Percentiles rank a stretch among this genome's conserved stretches.
Conservation (phyloP, 2,113 vertebrate species). For the Pseudopodoces humilis region DNA sequence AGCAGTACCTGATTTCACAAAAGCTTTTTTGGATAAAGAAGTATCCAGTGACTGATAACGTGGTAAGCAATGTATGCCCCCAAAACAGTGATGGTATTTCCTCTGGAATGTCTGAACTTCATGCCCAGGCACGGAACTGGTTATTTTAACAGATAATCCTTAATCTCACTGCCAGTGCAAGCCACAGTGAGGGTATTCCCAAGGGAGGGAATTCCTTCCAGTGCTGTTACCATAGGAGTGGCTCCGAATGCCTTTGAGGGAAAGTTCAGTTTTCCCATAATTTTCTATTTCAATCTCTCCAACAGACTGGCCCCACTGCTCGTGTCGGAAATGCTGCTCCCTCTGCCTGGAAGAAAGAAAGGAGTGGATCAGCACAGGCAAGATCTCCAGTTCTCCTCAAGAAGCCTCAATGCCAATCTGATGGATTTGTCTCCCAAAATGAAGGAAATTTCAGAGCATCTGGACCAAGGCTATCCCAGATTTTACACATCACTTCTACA, state of each 20-base stretch:
- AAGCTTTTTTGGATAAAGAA: background rate
- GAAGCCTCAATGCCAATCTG: background rate
- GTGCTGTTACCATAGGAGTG: conserved; percentile 38
- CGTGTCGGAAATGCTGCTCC: conserved; percentile 12
- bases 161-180: background rate
- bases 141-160: background rate
- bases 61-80: background rate
- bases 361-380: background rate
- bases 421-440: background rate
- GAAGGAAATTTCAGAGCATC: background rate
- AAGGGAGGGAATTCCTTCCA: background rate
- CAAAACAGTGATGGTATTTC: background rate
- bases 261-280: background rate
- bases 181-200: rapidly evolving
- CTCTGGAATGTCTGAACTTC: background rate
- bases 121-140: background rate
- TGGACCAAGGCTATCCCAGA: background rate
- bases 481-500: background rate
- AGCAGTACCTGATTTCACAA: background rate
- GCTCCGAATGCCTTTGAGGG: conserved; percentile 41
- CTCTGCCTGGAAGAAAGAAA: background rate
- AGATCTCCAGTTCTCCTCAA: background rate
- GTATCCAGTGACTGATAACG: rapidly evolving
- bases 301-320: conserved; percentile 36
- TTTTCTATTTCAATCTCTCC: conserved; percentile 48